These are phyloP conservation scores for Eupsilia transversa DNA, from an alignment of 2,888 invertebrate genomes.

Conservation along the genomic window DNA sequence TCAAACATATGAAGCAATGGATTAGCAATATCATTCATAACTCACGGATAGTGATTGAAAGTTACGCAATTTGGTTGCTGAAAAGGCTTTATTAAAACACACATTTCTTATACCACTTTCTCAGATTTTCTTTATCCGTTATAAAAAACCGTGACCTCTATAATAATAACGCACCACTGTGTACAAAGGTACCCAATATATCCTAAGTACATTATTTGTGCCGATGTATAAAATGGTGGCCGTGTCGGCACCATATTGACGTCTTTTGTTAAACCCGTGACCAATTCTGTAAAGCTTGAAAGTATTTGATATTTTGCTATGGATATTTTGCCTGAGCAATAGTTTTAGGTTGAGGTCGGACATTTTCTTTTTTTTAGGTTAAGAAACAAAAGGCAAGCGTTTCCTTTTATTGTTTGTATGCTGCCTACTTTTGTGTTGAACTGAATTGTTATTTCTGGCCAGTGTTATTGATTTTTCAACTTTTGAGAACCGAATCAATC, in stretches of 20 bases:
- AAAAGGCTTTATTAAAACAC: not conserved
- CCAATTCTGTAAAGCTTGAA: constrained; percentile 41
- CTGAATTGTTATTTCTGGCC: constrained; percentile 10
- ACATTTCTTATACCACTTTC: not conserved
- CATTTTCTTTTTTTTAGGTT: constrained; percentile 26
- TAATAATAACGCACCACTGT: constrained; percentile 10
- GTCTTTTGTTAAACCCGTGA: constrained; percentile 45
- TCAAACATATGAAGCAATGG: no score
- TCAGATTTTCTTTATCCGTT: not conserved
- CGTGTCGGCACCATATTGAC: constrained; percentile 28
- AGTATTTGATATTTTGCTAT: constrained; percentile 29
- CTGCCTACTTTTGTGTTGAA: constrained; percentile 7
- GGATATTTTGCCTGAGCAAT: constrained; percentile 35
- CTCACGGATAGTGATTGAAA: no score
- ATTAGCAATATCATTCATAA: no score
- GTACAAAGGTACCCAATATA: constrained; percentile 33
- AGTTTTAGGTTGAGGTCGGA: constrained; percentile 29
- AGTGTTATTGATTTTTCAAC: constrained; percentile 6
- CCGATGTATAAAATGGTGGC: constrained; percentile 24
- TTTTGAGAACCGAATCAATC: not conserved
- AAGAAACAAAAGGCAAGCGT: constrained; percentile 33
- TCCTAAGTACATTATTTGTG: constrained; percentile 22
- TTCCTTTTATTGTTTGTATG: constrained; percentile 35
- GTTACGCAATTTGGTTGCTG: no score
- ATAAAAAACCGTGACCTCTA: not conserved